Percentiles rank a stretch among this genome's conserved stretches.
phyloP scores from a whole-genome alignment of 2,113 vertebrate species.

The Gambusia holbrooki region DNA sequence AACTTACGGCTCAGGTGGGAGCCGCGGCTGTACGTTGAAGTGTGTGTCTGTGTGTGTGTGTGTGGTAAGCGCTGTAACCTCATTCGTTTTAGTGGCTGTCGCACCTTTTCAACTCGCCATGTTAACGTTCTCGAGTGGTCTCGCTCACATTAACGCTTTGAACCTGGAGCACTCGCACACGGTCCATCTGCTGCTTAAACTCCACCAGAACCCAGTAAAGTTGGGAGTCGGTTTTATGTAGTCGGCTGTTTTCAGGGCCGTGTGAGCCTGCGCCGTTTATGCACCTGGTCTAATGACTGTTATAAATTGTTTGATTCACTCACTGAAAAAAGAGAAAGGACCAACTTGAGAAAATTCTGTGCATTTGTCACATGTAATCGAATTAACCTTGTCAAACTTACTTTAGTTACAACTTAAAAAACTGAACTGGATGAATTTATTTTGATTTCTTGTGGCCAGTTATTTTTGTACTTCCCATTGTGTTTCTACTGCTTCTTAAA shows the following conservation, averaged over 20 bases:
- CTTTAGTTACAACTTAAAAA: too few species aligned
- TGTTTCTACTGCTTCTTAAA: too few species aligned
- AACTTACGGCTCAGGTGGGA: constrained; percentile 73
- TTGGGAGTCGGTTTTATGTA: constrained; percentile 60
- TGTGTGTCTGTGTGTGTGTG: constrained; percentile 16
- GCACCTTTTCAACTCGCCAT: constrained; percentile 59
- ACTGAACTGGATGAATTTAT: too few species aligned
- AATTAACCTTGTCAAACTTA: too few species aligned
- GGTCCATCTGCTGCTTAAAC: constrained; percentile 65
- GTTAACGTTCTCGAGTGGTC: constrained; percentile 55
- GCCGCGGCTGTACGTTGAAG: constrained; percentile 11
- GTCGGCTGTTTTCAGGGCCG: constrained; percentile 40
- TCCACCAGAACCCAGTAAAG: constrained; percentile 68
- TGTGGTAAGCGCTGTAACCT: constrained; percentile 40
- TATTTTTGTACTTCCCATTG: too few species aligned
- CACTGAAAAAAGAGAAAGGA: too few species aligned
- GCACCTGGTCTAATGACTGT: constrained; percentile 62
- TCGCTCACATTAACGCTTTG: constrained; percentile 72
- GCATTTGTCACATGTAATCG: too few species aligned
- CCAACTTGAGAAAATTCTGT: too few species aligned
- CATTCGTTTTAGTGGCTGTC: constrained; percentile 62
- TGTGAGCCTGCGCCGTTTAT: constrained; percentile 30
- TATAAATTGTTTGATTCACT: constrained; percentile 22
- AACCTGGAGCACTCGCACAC: constrained; percentile 42
- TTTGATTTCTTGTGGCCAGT: too few species aligned